These are phyloP conservation scores for Sorex fumeus DNA, from an alignment of 2,113 vertebrate species.

Conservation along the genomic window DNA sequence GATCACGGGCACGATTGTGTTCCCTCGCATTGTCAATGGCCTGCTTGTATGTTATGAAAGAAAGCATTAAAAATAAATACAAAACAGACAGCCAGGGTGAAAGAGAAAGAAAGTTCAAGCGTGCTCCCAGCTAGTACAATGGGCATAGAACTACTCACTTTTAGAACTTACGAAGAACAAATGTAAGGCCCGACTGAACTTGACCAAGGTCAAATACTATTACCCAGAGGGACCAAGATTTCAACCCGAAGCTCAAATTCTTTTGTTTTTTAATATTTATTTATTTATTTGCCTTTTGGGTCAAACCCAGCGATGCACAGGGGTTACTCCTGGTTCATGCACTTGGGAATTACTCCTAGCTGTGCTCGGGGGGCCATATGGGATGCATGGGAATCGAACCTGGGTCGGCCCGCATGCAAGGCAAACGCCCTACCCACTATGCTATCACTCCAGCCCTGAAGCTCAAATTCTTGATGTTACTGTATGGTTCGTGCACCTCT, in stretches of 20 bases:
- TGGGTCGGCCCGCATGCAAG: too few relatives aligned
- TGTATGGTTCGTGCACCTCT: not conserved
- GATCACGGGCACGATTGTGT: not conserved
- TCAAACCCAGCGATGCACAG: too few relatives aligned
- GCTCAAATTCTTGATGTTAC: not conserved
- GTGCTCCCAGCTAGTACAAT: not conserved
- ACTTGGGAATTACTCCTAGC: too few relatives aligned
- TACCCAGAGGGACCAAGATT: not conserved
- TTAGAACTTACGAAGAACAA: not conserved
- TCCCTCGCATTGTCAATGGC: constrained; percentile 22
- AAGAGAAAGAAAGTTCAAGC: not conserved
- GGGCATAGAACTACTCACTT: not conserved
- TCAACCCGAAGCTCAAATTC: not conserved
- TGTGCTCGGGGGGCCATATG: too few relatives aligned
- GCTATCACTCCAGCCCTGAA: too few relatives aligned
- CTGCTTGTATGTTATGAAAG: constrained; percentile 51
- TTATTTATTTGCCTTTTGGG: too few relatives aligned
- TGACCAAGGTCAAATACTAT: not conserved
- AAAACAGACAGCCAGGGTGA: not conserved
- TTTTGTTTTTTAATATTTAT: too few relatives aligned
- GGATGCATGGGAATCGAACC: too few relatives aligned
- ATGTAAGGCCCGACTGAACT: not conserved
- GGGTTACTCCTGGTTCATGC: too few relatives aligned
- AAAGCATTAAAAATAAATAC: constrained; percentile 28
- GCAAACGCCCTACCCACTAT: too few relatives aligned